Conservation (phyloP, 64 coral and sea anemone genomes). For the Actinia tenebrosa region DNA sequence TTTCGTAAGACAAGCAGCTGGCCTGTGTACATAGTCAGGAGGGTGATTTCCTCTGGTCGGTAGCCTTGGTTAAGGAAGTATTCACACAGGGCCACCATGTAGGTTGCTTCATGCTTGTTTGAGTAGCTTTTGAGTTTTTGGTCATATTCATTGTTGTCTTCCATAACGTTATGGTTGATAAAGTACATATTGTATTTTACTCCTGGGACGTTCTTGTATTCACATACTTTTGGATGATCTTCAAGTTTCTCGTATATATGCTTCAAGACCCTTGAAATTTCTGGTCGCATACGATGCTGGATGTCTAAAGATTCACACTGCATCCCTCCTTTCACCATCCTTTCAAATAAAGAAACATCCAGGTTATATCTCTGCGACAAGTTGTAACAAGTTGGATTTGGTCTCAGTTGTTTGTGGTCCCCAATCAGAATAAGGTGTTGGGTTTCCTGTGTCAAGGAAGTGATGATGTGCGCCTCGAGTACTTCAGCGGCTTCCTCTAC, state of each 20-base stretch:
- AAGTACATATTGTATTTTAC: conserved; percentile 76
- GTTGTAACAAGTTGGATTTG: conserved; percentile 73
- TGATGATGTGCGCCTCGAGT: conserved; percentile 81
- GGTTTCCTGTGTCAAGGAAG: conserved; percentile 65
- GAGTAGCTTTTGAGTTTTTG: conserved; percentile 68
- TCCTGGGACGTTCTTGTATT: conserved; percentile 68
- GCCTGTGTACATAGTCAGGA: conserved; percentile 76
- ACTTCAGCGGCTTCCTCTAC: conserved; percentile 94
- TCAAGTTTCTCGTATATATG: conserved; percentile 76
- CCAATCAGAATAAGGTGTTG: conserved; percentile 89
- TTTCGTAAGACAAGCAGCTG: conserved; percentile 54
- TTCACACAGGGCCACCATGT: conserved; percentile 64
- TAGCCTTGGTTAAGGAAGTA: conserved; percentile 83
- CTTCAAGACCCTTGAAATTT: conserved; percentile 72
- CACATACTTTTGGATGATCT: conserved; percentile 71
- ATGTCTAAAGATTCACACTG: conserved; percentile 34
- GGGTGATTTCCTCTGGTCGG: conserved; percentile 50
- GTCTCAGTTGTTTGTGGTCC: conserved; percentile 82
- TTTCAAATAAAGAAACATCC: conserved; percentile 81
- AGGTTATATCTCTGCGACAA: conserved; percentile 64
- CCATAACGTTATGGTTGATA: conserved; percentile 66
- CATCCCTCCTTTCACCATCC: conserved; percentile 82
- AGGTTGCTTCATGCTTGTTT: conserved; percentile 75
- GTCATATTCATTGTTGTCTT: conserved; percentile 67
- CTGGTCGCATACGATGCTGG: conserved; percentile 92